Conservation (phyloP, 1,140 invertebrate genomes). For the Pararge aegeria region DNA sequence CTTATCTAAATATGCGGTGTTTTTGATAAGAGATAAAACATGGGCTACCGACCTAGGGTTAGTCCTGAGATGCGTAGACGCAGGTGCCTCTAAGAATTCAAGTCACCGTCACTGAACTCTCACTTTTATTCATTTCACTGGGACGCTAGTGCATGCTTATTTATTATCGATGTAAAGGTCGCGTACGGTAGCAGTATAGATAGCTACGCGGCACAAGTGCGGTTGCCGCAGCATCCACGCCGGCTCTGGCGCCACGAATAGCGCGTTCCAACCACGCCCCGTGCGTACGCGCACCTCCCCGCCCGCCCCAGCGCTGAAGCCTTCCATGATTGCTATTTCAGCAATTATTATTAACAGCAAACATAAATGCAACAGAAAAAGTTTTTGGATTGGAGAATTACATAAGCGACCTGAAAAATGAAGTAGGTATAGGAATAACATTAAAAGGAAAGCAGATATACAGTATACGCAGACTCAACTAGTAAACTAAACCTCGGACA, state of each 20-base stretch:
- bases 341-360: too few relatives aligned
- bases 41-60: constrained; percentile 61
- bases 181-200: constrained; percentile 14
- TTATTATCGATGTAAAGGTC: constrained; percentile 22
- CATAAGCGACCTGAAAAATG: too few relatives aligned
- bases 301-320: constrained; percentile 56
- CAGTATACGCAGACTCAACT: too few relatives aligned
- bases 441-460: too few relatives aligned
- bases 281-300: constrained; percentile 69
- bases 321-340: constrained; percentile 48
- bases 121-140: constrained; percentile 48
- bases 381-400: too few relatives aligned
- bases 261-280: constrained; percentile 49
- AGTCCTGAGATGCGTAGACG: constrained; percentile 47
- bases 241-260: constrained; percentile 45
- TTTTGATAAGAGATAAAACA: constrained; percentile 50
- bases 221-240: constrained; percentile 64
- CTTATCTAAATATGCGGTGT: constrained; percentile 53
- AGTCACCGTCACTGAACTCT: constrained; percentile 56
- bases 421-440: too few relatives aligned
- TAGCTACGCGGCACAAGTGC: constrained; percentile 45
- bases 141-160: constrained; percentile 22
- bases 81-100: constrained; percentile 32
- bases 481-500: too few relatives aligned
- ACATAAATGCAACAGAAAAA: too few relatives aligned